Base-by-base conservation (phyloP, 92 coral and sea anemone species). In the Pocillopora meandrina region DNA sequence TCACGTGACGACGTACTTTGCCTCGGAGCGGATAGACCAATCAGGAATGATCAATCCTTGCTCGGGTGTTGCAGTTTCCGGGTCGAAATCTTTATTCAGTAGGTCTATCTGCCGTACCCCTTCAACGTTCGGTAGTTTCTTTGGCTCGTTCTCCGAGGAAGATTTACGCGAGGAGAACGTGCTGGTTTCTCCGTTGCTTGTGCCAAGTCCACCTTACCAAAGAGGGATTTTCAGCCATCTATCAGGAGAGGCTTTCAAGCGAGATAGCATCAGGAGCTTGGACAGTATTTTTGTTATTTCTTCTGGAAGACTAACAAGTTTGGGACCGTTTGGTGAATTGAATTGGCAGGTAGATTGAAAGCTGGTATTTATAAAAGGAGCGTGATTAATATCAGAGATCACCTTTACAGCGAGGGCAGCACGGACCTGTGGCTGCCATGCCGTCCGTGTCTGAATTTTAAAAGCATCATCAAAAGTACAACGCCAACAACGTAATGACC, bases 291-390 rank as follows among this genome's bases (percentile, higher is more conserved):
- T 96, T 71, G 74, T 94, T 56, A 86, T 93, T 14, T 84, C 96
- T 56, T 78, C 96, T 0, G 99, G 99, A 59, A 84, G 87, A 72
- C 77, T 96, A 21, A 87, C 98, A 19, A 95, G 96, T 85, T 89
- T 90, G 76, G 97, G 93, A 34, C 95, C 99, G 23, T 93, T 89
- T 61, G 99, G 99, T 65, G 93, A 95, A 47, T 78, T 91, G n/a
- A 95, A 94, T 85, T 96, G 99, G 99, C 98, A 96, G 99, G 99
- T 96, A 76, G 80, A 17, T 19, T 10, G 7, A 26, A 10, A 16
- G 14, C 2, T 0, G 23, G 71, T 13, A 13, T 23, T 42, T 42
- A 42, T 42, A 7, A 42, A 42, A 42, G n/a, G 56, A 12, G 75
- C 47, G 57, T 5, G 19, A 36, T 26, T 26, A 26, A 26, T 26